Conservation (phyloP, 2,888 invertebrate genomes). For the Matsumyia berberina region DNA sequence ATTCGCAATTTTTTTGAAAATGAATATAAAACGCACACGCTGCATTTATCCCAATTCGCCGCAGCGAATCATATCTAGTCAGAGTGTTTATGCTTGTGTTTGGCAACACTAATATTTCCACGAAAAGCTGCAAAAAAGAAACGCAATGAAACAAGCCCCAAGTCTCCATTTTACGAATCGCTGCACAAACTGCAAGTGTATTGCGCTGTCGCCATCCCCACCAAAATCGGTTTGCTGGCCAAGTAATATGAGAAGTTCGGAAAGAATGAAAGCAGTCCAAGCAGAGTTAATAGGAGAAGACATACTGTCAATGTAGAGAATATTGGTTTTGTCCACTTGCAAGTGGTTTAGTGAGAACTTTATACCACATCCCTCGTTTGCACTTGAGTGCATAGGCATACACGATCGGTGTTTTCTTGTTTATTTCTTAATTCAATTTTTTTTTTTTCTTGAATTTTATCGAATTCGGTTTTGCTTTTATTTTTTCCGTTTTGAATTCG, state of each 20-base stretch:
- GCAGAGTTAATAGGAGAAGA: no score
- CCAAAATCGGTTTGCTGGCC: slow-evolving; percentile 1
- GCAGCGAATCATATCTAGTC: slow-evolving; percentile 61
- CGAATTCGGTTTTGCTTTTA: neutral
- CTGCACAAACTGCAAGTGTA: slow-evolving; percentile 58
- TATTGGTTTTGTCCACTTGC: slow-evolving; percentile 9
- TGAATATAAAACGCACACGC: slow-evolving; percentile 49
- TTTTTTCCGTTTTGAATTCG: slow-evolving; percentile 31
- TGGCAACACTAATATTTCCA: slow-evolving; percentile 40
- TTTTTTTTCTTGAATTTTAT: neutral
- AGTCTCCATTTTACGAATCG: slow-evolving; percentile 45
- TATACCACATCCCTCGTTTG: slow-evolving; percentile 64
- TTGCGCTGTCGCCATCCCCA: slow-evolving; percentile 42
- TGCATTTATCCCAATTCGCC: slow-evolving; percentile 59
- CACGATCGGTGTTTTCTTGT: slow-evolving; percentile 12
- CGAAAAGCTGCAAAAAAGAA: slow-evolving; percentile 27
- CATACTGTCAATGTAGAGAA: neutral
- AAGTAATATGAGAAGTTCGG: slow-evolving; percentile 55
- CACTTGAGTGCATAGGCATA: slow-evolving; percentile 57
- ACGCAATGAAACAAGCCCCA: slow-evolving; percentile 33
- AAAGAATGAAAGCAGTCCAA: slow-evolving; percentile 23
- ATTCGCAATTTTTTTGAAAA: slow-evolving; percentile 20
- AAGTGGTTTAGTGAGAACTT: slow-evolving; percentile 37
- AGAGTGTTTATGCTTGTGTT: neutral
- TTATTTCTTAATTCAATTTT: neutral